phyloP scores from a whole-genome alignment of 2,113 vertebrate species.

The Lates calcarifer region DNA sequence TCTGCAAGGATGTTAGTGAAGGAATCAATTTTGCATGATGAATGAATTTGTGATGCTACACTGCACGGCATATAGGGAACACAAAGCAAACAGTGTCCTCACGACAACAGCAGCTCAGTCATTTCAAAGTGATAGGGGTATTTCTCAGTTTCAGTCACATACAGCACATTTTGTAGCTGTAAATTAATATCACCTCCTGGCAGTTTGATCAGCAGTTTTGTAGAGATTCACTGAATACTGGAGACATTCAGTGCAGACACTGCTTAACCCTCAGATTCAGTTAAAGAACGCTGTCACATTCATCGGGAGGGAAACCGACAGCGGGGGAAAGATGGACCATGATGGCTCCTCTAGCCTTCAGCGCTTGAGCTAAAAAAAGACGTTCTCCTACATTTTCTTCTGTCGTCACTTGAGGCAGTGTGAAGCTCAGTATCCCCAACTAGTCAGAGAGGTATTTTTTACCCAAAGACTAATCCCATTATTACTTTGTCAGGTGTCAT shows the following conservation, averaged over 20 bases:
- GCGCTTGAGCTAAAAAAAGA: slow-evolving; percentile 77
- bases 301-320: slow-evolving; percentile 44
- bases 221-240: slow-evolving; percentile 6
- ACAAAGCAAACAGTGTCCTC: slow-evolving; percentile 53
- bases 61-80: slow-evolving; percentile 43
- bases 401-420: slow-evolving; percentile 61
- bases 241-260: slow-evolving; percentile 5
- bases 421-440: slow-evolving; percentile 52
- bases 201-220: slow-evolving; percentile 26
- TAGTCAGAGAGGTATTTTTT: slow-evolving; percentile 73
- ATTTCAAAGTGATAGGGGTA: neutral
- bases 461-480: slow-evolving; percentile 52
- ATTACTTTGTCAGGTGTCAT: slow-evolving; percentile 56
- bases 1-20: slow-evolving; percentile 7
- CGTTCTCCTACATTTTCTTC: slow-evolving; percentile 61
- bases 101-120: slow-evolving; percentile 27
- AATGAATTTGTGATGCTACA: slow-evolving; percentile 64
- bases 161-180: slow-evolving; percentile 20
- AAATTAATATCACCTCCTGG: neutral
- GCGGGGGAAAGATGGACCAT: slow-evolving; percentile 46
- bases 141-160: slow-evolving; percentile 17
- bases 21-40: slow-evolving; percentile 67
- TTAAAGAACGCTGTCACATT: slow-evolving; percentile 49
- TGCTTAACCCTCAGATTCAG: slow-evolving; percentile 24
- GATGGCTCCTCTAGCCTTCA: slow-evolving; percentile 64